phyloP scores from a whole-genome alignment of 1,140 invertebrate genomes.

The Diabrotica virgifera region DNA sequence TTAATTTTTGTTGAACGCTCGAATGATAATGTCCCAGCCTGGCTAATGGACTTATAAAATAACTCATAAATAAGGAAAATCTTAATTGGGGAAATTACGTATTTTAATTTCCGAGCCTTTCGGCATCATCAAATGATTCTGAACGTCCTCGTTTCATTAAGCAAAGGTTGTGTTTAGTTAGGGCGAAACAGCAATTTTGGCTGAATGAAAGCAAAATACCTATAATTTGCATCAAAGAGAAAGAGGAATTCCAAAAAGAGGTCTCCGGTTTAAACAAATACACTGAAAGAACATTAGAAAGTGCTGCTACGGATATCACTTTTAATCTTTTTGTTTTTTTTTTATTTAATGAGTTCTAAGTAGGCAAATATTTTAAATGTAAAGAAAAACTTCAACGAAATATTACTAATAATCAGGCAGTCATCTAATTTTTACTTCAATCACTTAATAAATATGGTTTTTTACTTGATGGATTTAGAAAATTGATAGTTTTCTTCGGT shows the following conservation, averaged over 20 bases:
- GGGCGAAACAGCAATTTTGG: neutral
- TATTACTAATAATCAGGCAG: too few species aligned
- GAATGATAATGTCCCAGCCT: neutral
- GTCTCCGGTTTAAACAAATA: neutral
- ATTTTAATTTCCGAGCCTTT: neutral
- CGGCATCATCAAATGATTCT: conserved; percentile 1
- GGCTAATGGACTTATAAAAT: neutral
- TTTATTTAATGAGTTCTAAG: too few species aligned
- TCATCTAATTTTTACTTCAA: too few species aligned
- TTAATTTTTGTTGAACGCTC: conserved; percentile 2
- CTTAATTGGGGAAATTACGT: conserved; percentile 2
- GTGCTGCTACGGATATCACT: too few species aligned
- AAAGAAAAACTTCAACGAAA: too few species aligned
- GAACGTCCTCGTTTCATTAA: neutral
- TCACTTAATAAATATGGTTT: too few species aligned
- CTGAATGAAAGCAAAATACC: neutral
- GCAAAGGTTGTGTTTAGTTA: neutral
- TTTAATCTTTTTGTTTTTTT: too few species aligned
- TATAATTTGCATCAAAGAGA: conserved; percentile 2
- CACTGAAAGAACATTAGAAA: neutral
- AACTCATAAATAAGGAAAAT: conserved; percentile 1
- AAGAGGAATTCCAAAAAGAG: neutral
- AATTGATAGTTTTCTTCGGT: too few species aligned
- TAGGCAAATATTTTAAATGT: too few species aligned
- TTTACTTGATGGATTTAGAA: too few species aligned